Conservation (phyloP, 1,140 invertebrate species). For the Portunus trituberculatus region DNA sequence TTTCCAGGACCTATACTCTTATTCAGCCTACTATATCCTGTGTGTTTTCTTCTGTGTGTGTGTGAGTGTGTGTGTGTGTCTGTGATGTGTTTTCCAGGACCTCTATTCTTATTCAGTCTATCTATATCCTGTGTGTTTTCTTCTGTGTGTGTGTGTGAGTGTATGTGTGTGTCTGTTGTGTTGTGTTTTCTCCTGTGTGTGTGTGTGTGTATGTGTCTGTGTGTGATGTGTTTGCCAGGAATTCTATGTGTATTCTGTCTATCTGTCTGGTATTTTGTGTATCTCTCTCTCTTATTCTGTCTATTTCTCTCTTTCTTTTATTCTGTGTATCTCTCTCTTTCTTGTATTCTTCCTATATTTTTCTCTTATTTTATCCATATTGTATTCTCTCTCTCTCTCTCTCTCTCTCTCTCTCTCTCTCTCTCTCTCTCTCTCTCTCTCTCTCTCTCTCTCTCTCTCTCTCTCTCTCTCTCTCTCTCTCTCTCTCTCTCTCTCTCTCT, state of each 20-base stretch:
- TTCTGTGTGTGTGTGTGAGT: no score
- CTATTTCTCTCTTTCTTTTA: not conserved
- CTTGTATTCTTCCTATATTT: not conserved
- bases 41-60: no score
- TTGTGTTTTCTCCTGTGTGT: not conserved
- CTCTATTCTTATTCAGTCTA: no score
- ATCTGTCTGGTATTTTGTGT: not conserved
- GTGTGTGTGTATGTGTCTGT: not conserved
- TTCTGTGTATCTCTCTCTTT: not conserved
- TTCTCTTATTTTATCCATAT: not conserved
- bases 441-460: conserved; percentile 14
- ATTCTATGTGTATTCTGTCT: no score
- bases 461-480: not conserved
- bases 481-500: not conserved
- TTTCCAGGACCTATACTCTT: no score
- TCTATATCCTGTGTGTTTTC: no score
- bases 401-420: not conserved
- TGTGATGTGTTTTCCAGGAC: no score
- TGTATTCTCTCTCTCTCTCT: no score
- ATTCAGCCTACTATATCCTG: no score
- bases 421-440: not conserved
- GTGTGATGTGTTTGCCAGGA: no score
- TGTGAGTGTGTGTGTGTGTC: no score
- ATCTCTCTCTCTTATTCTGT: not conserved
- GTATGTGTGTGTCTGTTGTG: no score